Evolutionary conservation across 2,113 vertebrate genomes (phyloP), one percentile per base, ranked within the genome.

Genomic region (Thalassarche chlororhynchos): DNA sequence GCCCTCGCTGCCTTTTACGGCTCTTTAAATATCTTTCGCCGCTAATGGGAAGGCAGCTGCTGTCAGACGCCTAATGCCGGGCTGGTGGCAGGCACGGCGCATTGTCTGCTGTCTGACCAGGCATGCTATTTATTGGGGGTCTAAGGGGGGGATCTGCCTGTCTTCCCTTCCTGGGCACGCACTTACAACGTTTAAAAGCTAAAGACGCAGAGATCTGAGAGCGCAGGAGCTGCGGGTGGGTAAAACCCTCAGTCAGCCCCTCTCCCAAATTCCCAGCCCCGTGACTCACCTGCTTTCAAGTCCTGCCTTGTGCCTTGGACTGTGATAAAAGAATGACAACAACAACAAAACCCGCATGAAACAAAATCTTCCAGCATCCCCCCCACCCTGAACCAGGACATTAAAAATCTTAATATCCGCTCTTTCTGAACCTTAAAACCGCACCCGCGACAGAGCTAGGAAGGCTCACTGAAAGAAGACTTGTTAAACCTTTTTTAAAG

Each of bases 271-370:
- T 84, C 76, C 36, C 58, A 88, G 62, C 64, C 54, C 71, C 4
- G 17, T 65, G 79, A 96, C 83, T 95, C 88, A 97, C 90, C 76
- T 90, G 85, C 91, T 92, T 92, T 92, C 68, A 66, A 77, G 84
- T 89, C 54, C 85, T 88, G 58, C 26, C 62, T 64, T 74, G 29
- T 69, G 65, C 28, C 70, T 80, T 11, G 38, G 46, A 88, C 54
- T 58, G 76, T 72, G 42, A 54, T 84, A 91, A 79, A 82, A 83
- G 66, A 86, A 75, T 29, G 24, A 62, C 78, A 92, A 93, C 85
- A 90, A 70, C 55, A 88, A 86, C 80, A 90, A 90, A 93, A 84
- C 31, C 62, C 6, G 9, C 86, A 65, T 18, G 40, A 89, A 93
- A 80, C 10, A 74, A 89, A 92, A 80, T 38, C 58, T 77, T 83